These are phyloP conservation scores for Idris sp. DNA, from an alignment of 1,140 invertebrate genomes.

Conservation along the genomic window DNA sequence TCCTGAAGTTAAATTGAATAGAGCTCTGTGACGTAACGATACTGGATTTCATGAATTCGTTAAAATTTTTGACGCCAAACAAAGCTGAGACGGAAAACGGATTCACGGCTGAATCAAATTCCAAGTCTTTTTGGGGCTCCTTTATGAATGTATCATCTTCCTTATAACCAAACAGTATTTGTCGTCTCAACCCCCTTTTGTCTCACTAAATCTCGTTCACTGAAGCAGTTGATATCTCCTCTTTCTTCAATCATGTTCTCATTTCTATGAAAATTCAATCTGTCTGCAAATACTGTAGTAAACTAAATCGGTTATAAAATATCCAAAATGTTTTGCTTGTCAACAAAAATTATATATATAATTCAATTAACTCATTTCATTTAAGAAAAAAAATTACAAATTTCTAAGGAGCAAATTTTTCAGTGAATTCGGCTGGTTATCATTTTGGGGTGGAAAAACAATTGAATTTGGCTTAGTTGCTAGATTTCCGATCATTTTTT, in stretches of 20 bases:
- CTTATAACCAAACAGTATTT: constrained; percentile 20
- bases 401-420: constrained; percentile 7
- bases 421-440: not conserved
- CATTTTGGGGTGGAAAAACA: constrained; percentile 3
- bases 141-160: constrained; percentile 40
- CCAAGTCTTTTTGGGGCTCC: constrained; percentile 9
- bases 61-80: constrained; percentile 9
- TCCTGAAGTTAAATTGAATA: too few species aligned
- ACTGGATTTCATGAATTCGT: constrained; percentile 13
- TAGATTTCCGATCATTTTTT: not conserved
- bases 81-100: constrained; percentile 3
- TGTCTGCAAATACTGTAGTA: constrained; percentile 42
- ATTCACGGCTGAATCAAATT: constrained; percentile 13
- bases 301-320: constrained; percentile 39
- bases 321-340: not conserved
- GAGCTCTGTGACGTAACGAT: not conserved
- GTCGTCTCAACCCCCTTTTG: constrained; percentile 20
- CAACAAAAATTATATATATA: too few species aligned
- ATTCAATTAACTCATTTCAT: too few species aligned
- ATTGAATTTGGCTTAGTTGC: too few species aligned
- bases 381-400: not conserved
- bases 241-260: constrained; percentile 34
- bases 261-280: constrained; percentile 51
- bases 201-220: constrained; percentile 37
- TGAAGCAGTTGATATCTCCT: constrained; percentile 35